phyloP scores from a whole-genome alignment of 2,888 invertebrate genomes.

The Cinara cedri region DNA sequence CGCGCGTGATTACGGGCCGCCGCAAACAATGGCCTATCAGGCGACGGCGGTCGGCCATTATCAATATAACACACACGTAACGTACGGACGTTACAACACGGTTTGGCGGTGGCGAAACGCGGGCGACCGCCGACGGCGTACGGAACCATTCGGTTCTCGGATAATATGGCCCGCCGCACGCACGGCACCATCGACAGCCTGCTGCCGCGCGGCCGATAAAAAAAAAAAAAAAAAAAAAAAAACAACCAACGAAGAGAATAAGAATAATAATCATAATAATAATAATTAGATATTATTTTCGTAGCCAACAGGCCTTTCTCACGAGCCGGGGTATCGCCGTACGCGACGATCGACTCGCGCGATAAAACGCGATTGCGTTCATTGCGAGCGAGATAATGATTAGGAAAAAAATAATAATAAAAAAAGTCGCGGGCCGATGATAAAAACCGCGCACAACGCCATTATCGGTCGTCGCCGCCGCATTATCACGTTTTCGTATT shows the following conservation, averaged over 20 bases:
- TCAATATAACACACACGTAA: constrained; percentile 16
- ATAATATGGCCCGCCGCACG: not conserved
- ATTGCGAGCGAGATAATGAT: constrained; percentile 4
- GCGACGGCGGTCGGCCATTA: constrained; percentile 46
- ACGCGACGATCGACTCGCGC: not conserved
- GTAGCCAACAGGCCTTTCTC: no score
- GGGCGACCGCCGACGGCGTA: not conserved
- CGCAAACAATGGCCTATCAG: constrained; percentile 54
- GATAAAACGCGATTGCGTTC: no score
- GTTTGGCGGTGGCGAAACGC: not conserved
- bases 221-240: no score
- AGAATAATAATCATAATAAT: no score
- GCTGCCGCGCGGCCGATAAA: not conserved
- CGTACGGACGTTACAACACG: not conserved
- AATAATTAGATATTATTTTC: no score
- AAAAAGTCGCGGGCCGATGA: constrained; percentile 37
- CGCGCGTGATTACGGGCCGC: constrained; percentile 29
- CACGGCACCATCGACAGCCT: constrained; percentile 2
- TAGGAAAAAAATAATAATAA: not conserved
- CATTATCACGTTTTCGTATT: constrained; percentile 53
- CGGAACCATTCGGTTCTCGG: no score
- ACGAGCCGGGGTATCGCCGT: not conserved
- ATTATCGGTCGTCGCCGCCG: constrained; percentile 48
- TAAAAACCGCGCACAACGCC: constrained; percentile 53
- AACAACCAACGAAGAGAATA: no score